phyloP scores from a whole-genome alignment of 2,797 vertebrate species.

The Helarctos malayanus region DNA sequence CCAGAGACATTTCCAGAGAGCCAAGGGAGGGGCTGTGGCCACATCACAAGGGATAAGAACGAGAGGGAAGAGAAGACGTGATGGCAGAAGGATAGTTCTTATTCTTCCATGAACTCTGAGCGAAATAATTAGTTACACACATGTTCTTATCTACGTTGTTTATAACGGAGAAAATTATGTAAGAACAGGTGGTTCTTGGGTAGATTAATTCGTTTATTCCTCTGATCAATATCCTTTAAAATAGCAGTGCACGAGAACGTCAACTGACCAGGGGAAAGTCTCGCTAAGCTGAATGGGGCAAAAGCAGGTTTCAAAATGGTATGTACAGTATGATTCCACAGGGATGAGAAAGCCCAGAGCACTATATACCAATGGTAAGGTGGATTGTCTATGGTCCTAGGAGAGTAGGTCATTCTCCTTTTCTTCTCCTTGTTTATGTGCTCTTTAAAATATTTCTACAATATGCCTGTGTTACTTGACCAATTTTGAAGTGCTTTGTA shows the following conservation, averaged over 20 bases:
- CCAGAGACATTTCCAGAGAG: neutral
- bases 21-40: neutral
- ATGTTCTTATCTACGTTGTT: neutral
- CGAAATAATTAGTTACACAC: neutral
- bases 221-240: neutral
- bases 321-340: neutral
- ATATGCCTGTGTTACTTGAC: neutral
- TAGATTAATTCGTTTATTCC: neutral
- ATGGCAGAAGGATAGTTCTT: neutral
- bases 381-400: neutral
- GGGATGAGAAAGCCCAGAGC: neutral
- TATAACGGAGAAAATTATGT: neutral
- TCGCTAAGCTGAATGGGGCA: neutral
- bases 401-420: neutral
- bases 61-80: neutral
- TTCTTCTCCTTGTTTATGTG: neutral
- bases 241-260: neutral
- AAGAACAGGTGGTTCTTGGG: neutral
- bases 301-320: neutral
- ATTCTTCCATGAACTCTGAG: neutral
- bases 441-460: neutral
- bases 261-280: neutral
- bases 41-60: neutral
- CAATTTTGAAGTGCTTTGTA: neutral
- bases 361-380: neutral